Base-by-base conservation (phyloP, 2,888 invertebrate species). In the Phanerotoma sp. region DNA sequence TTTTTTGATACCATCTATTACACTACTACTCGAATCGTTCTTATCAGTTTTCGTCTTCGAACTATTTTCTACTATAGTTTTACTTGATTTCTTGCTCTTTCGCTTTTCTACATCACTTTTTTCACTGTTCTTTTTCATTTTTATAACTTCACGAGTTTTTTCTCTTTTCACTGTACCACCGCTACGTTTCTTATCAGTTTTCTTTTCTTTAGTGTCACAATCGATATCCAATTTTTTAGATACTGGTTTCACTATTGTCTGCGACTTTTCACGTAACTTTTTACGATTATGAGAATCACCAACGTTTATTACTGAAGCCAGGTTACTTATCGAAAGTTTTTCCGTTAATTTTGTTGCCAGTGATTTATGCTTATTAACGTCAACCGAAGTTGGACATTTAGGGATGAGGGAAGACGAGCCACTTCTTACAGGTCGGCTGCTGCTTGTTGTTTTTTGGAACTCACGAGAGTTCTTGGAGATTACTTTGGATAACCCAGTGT, bases 1-100 rank as follows among this genome's bases (percentile, higher is more conserved):
- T 61, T 79, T 78, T 63, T 80, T 80, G 20, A 85, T 80, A 54
- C 84, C 82, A 54, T 82, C 82, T 11, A 72, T 63, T 2, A 73
- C 25, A 25, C 7, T 25, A 25, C 25, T 25, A 25, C 25, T 25
- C 9, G 5, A 9, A 9, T 25, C 25, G 25, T 55, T 53, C 11
- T 25, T 50, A 15, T 18, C 20, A 6, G 10, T 38, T 53, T 57
- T 52, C n/a, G n/a, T n/a, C n/a, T 51, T 42, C 1, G 48, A 20
- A 25, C 5, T 53, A 57, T 25, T 49, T 54, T 38, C 37, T 47
- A 37, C 51, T 1, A 46, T 37, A 30, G 56, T 41, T 18, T 46
- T 13, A 13, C 51, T 21, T 15, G 61, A 45, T 28, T 61, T 57
- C 37, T 58, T 56, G 18, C 47, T 38, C 53, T 60, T 68, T 21